These are phyloP conservation scores for Poecilia latipinna DNA, from an alignment of 2,113 vertebrate genomes.

Conservation along the genomic window DNA sequence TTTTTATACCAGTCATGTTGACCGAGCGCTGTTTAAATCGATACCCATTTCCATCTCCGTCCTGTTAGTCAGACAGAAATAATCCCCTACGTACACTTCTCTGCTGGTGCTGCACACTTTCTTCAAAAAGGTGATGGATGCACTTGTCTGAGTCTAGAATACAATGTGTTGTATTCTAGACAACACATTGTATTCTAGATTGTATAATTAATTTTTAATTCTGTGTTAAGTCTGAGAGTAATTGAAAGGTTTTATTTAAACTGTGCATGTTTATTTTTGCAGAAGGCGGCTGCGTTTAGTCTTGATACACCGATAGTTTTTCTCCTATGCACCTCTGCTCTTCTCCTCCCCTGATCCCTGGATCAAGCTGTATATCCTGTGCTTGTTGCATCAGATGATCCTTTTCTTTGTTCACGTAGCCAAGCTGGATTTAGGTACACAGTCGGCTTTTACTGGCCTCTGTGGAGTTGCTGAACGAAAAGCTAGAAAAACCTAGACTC, in stretches of 20 bases:
- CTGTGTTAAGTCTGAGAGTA: background rate
- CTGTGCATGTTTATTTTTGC: background rate
- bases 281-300: background rate
- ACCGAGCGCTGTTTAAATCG: constrained; percentile 48
- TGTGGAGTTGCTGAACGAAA: constrained; percentile 16
- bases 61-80: constrained; percentile 46
- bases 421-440: constrained; percentile 27
- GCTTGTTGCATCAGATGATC: constrained; percentile 23
- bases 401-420: constrained; percentile 32
- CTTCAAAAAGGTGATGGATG: constrained; percentile 15
- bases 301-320: background rate
- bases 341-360: constrained; percentile 42
- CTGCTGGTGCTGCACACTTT: constrained; percentile 10
- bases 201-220: background rate
- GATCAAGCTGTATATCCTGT: constrained; percentile 34
- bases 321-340: constrained; percentile 3
- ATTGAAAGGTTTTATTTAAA: background rate
- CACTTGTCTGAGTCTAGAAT: constrained; percentile 17
- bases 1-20: constrained; percentile 40
- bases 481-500: constrained; percentile 4
- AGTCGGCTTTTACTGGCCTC: constrained; percentile 29
- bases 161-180: constrained; percentile 3
- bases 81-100: constrained; percentile 25
- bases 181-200: background rate
- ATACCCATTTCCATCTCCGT: constrained; percentile 47